phyloP scores from a whole-genome alignment of 2,888 invertebrate species.

The Ecdyonurus torrentis region DNA sequence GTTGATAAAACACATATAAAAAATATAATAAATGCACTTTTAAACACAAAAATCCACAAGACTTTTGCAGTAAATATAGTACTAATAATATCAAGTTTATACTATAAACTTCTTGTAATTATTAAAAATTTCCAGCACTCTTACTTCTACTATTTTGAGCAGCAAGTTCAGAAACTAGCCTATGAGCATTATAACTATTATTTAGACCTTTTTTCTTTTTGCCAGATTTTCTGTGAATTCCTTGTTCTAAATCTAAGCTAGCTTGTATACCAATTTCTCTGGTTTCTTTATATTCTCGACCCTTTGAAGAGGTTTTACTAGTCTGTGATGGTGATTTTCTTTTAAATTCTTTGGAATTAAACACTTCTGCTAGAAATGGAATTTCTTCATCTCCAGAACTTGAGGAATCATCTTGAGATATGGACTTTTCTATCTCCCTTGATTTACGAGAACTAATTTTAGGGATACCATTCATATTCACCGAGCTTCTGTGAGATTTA shows the following conservation, averaged over 20 bases:
- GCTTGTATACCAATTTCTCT: background rate
- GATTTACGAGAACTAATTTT: background rate
- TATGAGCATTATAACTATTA: slow-evolving; percentile 1
- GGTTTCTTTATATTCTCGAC: background rate
- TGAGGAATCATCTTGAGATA: background rate
- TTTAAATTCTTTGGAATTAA: background rate
- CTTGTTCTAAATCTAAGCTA: background rate
- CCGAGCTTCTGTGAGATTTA: background rate
- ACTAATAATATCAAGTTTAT: too few relatives aligned
- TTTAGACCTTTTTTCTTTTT: background rate
- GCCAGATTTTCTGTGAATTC: background rate
- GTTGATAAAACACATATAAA: too few relatives aligned
- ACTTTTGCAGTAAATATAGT: too few relatives aligned
- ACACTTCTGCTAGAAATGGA: background rate
- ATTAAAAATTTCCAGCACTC: background rate
- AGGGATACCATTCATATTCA: background rate
- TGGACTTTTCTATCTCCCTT: background rate
- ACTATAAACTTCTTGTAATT: too few relatives aligned
- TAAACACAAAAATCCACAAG: too few relatives aligned
- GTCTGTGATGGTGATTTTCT: background rate
- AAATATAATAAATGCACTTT: too few relatives aligned
- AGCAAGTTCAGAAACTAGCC: background rate
- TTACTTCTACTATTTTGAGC: background rate
- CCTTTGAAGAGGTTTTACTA: background rate
- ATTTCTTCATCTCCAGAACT: background rate